Evolutionary conservation across 53 echinoderm and acorn worm species (phyloP), one percentile per base, ranked within the genome.

Genomic region (Holothuria leucospilota): DNA sequence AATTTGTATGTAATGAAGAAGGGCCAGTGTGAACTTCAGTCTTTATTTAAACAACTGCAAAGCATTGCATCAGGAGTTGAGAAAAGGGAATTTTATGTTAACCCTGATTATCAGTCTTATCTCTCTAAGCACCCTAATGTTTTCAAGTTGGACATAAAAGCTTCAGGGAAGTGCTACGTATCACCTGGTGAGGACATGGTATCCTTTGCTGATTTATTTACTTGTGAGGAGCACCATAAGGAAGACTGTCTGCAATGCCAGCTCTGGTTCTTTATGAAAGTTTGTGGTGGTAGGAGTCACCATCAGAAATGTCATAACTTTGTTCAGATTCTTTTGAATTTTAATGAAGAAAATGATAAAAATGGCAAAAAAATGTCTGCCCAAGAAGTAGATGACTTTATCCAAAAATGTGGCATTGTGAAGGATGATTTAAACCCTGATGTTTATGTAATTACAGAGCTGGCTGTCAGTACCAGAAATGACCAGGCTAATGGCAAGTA

Each of bases 161-260:
- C 72, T 41, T 42, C 72, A 39, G 9, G 2, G 2, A 24, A 72
- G 72, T 21, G 18, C 20, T 23, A 42, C 13, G 42, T 72, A 23
- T 49, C 10, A 0, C 20, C 72, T 16, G 72, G 72, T 42, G 49
- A 41, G 42, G 41, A 40, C 40, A 72, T 72, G 72, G 42, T 30
- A 25, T 41, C 15, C 72, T 72, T 72, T 40, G 20, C 23, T 24
- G 34, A 72, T 72, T 72, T 72, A 0, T 72, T 40, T 23, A n/a
- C n/a, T 16, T 72, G 72, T 20, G 42, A 20, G 49, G 46, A 72
- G 23, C 72, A 72, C 20, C 0, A 20, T 6, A 49, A 72, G 49
- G 41, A 72, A n/a, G 41, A 42, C 72, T 72, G 72, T 72, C 72
- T 72, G 11, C 40, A 5, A 3, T 72, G 72, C 34, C 42, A 40